phyloP scores from a whole-genome alignment of 2,797 vertebrate species.

The Hippopotamyrus pictus region DNA sequence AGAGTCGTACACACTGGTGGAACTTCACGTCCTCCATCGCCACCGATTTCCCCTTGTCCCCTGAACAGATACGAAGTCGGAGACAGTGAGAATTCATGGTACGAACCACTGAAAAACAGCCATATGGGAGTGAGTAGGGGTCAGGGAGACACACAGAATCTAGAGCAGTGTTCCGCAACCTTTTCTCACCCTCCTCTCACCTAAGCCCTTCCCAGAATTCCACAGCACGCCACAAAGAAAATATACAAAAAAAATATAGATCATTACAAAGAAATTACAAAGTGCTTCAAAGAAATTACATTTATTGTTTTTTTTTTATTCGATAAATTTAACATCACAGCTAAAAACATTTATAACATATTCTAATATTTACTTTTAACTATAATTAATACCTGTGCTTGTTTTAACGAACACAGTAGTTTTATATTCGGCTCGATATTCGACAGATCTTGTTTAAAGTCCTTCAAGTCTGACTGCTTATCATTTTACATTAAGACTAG shows the following conservation, averaged over 20 bases:
- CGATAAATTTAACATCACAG: not conserved
- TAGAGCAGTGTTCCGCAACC: not conserved
- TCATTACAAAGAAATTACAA: not conserved
- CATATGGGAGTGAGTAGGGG: not conserved
- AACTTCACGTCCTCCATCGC: slow-evolving; percentile 90
- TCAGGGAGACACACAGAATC: not conserved
- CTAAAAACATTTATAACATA: not conserved
- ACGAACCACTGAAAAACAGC: not conserved
- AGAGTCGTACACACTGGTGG: slow-evolving; percentile 88
- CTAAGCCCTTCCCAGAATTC: not conserved
- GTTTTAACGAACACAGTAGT: not conserved
- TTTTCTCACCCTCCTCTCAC: not conserved
- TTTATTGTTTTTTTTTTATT: not conserved
- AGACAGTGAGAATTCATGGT: not conserved
- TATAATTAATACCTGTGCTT: not conserved
- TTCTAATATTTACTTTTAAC: not conserved
- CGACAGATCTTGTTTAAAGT: not conserved
- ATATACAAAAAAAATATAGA: not conserved
- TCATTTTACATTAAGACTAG: not conserved
- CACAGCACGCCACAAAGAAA: not conserved
- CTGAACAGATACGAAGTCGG: slow-evolving; percentile 47
- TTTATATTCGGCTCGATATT: not conserved
- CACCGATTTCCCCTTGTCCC: slow-evolving; percentile 83
- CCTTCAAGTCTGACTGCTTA: not conserved
- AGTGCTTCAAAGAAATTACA: not conserved